phyloP scores from a whole-genome alignment of 2,888 invertebrate species.

The Melanargia galathea region DNA sequence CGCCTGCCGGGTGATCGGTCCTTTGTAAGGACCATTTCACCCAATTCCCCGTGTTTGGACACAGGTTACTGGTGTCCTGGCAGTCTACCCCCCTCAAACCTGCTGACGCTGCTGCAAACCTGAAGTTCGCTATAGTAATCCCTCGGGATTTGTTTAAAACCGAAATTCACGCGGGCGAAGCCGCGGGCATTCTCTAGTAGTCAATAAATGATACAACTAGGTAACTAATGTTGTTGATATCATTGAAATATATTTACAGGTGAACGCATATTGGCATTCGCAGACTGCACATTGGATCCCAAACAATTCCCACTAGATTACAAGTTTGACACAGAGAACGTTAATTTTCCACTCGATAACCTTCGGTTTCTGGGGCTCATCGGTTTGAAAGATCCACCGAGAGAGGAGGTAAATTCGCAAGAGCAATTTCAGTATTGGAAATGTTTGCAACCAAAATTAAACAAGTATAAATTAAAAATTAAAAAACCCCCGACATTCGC shows the following conservation, averaged over 20 bases:
- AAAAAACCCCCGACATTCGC: no score
- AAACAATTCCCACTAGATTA: constrained; percentile 93
- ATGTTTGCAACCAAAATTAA: neutral
- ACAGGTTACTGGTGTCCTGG: no score
- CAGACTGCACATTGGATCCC: constrained; percentile 92
- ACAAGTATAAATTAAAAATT: no score
- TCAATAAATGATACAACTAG: neutral
- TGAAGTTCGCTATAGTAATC: no score
- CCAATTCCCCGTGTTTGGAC: no score
- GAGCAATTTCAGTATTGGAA: neutral
- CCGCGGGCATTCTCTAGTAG: no score
- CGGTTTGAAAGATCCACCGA: constrained; percentile 98
- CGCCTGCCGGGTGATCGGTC: no score
- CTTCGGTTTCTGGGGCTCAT: constrained; percentile 96
- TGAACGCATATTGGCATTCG: constrained; percentile 94
- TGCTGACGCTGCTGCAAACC: no score
- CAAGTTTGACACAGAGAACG: constrained; percentile 92
- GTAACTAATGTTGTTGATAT: neutral
- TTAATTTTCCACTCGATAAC: constrained; percentile 93
- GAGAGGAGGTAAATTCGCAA: constrained; percentile 57
- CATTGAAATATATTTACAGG: constrained; percentile 71
- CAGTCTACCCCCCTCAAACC: no score
- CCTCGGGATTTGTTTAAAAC: no score
- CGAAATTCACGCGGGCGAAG: no score
- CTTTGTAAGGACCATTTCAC: no score